A percentile compares a stretch with the other conserved stretches of the same genome.
phyloP scores from a whole-genome alignment of 2,888 invertebrate species.

The Nomada ruficornis region DNA sequence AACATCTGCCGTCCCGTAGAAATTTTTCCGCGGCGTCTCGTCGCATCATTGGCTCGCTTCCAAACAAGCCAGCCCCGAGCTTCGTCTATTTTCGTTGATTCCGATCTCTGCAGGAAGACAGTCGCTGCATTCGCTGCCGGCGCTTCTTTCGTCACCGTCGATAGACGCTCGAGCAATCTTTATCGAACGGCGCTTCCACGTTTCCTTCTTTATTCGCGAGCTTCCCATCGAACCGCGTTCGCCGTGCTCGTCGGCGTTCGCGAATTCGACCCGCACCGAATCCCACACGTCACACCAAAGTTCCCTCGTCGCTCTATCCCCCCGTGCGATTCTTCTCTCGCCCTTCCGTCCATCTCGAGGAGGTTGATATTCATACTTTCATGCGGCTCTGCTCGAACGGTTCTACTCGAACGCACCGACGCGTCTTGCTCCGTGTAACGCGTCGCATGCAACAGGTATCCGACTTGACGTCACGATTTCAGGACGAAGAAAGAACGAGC shows the following conservation, averaged over 20 bases:
- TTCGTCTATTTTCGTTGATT: conserved; percentile 79
- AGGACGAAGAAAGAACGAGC: conserved; percentile 57
- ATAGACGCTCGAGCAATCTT: no score
- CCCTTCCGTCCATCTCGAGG: not conserved
- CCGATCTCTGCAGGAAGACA: conserved; percentile 68
- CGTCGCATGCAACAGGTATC: conserved; percentile 77
- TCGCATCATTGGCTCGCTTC: conserved; percentile 69
- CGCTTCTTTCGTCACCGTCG: conserved; percentile 14
- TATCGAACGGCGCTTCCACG: conserved; percentile 19
- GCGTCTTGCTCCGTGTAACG: conserved; percentile 49
- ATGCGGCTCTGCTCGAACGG: conserved; percentile 27
- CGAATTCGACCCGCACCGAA: not conserved
- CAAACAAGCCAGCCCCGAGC: conserved; percentile 68
- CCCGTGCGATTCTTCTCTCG: not conserved
- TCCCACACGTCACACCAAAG: not conserved
- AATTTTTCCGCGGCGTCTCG: conserved; percentile 68
- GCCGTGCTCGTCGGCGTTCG: not conserved
- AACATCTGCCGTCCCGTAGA: conserved; percentile 37
- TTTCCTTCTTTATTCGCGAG: not conserved
- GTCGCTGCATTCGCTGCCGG: conserved; percentile 37
- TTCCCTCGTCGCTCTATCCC: not conserved
- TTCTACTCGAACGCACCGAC: conserved; percentile 38
- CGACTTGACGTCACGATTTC: conserved; percentile 73
- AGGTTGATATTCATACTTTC: not conserved
- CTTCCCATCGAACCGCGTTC: conserved; percentile 7